Conservation (phyloP, 2,797 vertebrate species). For the Percopsis omiscomaycus region DNA sequence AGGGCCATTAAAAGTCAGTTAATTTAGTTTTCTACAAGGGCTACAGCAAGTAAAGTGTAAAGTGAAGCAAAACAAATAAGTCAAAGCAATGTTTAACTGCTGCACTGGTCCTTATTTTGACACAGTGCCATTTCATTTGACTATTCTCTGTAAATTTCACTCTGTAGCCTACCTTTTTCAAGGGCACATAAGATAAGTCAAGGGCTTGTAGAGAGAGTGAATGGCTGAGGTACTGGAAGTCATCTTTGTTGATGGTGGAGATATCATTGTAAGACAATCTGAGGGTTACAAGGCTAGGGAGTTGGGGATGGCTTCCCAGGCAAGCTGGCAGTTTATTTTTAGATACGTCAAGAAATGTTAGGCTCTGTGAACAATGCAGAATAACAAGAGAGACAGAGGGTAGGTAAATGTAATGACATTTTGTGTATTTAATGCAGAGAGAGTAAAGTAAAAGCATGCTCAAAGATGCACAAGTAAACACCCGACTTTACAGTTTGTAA, state of each 20-base stretch:
- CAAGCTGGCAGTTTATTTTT: slow-evolving; percentile 82
- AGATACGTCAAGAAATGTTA: slow-evolving; percentile 86
- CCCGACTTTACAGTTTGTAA: too few relatives aligned
- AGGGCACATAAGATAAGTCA: slow-evolving; percentile 81
- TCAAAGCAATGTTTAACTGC: slow-evolving; percentile 10
- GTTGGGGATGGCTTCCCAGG: slow-evolving; percentile 80
- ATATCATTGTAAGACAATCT: slow-evolving; percentile 79
- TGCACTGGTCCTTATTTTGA: background rate
- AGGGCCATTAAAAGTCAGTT: slow-evolving; percentile 17
- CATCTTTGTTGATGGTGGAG: slow-evolving; percentile 72
- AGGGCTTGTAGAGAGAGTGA: slow-evolving; percentile 78
- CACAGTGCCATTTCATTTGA: slow-evolving; percentile 43
- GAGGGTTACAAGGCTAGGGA: slow-evolving; percentile 82
- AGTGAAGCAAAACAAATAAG: slow-evolving; percentile 28
- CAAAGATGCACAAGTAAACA: too few relatives aligned
- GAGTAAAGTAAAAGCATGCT: too few relatives aligned
- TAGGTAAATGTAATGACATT: background rate
- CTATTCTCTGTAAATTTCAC: slow-evolving; percentile 39
- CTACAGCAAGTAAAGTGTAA: slow-evolving; percentile 5
- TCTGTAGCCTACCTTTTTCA: slow-evolving; percentile 78
- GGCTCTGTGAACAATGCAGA: slow-evolving; percentile 72
- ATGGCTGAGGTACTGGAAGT: slow-evolving; percentile 82
- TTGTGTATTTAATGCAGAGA: background rate
- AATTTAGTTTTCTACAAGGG: slow-evolving; percentile 1
- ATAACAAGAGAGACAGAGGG: slow-evolving; percentile 12